Percentiles rank a stretch among this genome's conserved stretches.
Evolutionary conservation across 2,888 invertebrate genomes (phyloP).

Genomic region (Athalia rosae): DNA sequence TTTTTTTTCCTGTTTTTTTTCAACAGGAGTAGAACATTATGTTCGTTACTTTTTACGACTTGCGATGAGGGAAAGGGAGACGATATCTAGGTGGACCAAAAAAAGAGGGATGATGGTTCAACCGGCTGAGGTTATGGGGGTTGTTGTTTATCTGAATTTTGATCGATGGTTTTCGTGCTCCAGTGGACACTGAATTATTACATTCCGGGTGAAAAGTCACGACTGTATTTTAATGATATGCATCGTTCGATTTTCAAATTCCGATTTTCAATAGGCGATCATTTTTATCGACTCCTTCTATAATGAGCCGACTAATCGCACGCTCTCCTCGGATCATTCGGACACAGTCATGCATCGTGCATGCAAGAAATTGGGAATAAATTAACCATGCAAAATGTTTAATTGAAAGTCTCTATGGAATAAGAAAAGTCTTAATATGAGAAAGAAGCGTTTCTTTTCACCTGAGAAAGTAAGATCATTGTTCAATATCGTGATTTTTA

Average conservation of each 20-base stretch:
- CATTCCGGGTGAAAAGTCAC: slow-evolving; percentile 44
- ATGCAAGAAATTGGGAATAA: not conserved
- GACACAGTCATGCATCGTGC: not conserved
- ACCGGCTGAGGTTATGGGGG: slow-evolving; percentile 36
- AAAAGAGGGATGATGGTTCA: slow-evolving; percentile 27
- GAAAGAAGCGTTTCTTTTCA: slow-evolving; percentile 23
- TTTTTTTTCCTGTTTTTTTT: not conserved
- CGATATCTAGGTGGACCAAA: not conserved
- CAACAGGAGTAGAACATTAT: not conserved
- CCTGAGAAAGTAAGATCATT: slow-evolving; percentile 16
- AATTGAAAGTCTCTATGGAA: slow-evolving; percentile 1
- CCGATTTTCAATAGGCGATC: not conserved
- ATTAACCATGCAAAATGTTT: not conserved
- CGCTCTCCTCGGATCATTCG: not conserved
- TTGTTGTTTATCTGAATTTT: slow-evolving; percentile 47
- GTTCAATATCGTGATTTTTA: not conserved
- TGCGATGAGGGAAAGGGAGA: not conserved
- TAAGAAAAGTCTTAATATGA: slow-evolving; percentile 15
- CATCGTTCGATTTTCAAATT: slow-evolving; percentile 25
- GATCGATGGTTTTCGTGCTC: slow-evolving; percentile 40
- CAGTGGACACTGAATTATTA: slow-evolving; percentile 48
- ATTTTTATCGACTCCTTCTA: no score
- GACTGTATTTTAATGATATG: slow-evolving; percentile 19
- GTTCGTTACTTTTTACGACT: not conserved
- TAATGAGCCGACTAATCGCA: not conserved